Evolutionary conservation across 1,140 invertebrate genomes (phyloP).

Genomic region (Marisa cornuarietis): DNA sequence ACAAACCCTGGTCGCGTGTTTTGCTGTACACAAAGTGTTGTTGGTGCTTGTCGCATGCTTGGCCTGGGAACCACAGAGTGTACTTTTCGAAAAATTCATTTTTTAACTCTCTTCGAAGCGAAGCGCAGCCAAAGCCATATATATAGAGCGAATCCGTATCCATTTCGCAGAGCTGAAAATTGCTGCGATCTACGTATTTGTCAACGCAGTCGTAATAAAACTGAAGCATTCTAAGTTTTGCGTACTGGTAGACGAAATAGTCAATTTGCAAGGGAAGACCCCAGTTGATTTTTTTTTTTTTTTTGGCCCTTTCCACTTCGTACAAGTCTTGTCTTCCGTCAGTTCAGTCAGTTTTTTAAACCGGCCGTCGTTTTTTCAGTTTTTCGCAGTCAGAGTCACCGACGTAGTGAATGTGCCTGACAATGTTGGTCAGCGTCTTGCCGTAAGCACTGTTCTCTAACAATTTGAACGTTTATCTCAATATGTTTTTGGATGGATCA

Average conservation of each 20-base stretch:
- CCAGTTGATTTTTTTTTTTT: background rate
- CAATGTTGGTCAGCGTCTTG: conserved; percentile 29
- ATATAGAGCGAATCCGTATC: no score
- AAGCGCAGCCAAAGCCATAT: no score
- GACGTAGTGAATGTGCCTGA: conserved; percentile 21
- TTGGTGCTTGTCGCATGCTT: background rate
- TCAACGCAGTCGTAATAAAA: conserved; percentile 48
- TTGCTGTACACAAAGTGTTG: background rate
- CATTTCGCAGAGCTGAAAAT: conserved; percentile 37
- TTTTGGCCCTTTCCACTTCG: background rate
- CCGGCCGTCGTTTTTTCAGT: background rate
- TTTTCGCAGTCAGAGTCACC: background rate
- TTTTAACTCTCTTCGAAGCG: no score
- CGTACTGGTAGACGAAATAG: conserved; percentile 37
- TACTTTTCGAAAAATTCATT: background rate
- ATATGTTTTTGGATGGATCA: conserved; percentile 30
- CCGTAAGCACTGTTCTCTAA: conserved; percentile 36
- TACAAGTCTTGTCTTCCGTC: background rate
- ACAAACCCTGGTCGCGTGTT: background rate
- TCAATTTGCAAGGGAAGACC: conserved; percentile 31
- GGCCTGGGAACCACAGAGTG: no score
- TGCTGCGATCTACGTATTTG: conserved; percentile 25
- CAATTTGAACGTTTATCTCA: conserved; percentile 39
- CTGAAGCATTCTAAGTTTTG: conserved; percentile 38
- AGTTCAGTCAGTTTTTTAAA: background rate